phyloP scores from a whole-genome alignment of 2,113 vertebrate genomes.

The Bufo bufo region DNA sequence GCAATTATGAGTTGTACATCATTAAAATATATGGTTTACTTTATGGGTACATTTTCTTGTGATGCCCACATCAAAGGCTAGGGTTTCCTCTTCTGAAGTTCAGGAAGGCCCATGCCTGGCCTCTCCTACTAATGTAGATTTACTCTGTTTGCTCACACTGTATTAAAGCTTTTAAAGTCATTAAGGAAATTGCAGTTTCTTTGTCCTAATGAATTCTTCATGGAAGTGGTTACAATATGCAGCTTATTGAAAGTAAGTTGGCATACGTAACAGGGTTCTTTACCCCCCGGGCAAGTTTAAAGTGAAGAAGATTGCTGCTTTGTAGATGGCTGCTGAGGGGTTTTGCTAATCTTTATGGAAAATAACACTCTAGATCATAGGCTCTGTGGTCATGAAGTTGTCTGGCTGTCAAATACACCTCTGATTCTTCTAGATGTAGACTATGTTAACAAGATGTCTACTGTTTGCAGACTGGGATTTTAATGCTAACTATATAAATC shows the following conservation, averaged over 20 bases:
- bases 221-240: constrained; percentile 12
- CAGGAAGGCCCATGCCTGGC: background rate
- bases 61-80: constrained; percentile 12
- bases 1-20: constrained; percentile 7
- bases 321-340: background rate
- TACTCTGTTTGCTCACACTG: background rate
- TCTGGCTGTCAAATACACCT: background rate
- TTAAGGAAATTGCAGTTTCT: background rate
- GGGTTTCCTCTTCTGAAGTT: background rate
- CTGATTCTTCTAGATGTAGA: background rate
- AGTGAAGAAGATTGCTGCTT: background rate
- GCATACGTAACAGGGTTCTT: background rate
- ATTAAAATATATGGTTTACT: constrained; percentile 15
- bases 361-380: background rate
- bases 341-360: background rate
- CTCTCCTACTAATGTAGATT: background rate
- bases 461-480: background rate
- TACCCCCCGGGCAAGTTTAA: constrained; percentile 6
- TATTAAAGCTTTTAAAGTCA: background rate
- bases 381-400: background rate
- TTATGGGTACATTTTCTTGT: constrained; percentile 5
- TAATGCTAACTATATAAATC: background rate
- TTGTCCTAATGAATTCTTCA: constrained; percentile 15
- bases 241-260: constrained; percentile 3
- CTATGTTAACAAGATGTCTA: background rate